Percentiles rank a stretch among this genome's conserved stretches.
Conservation (phyloP, 2,888 invertebrate genomes). For the Odontocolon sp. region DNA sequence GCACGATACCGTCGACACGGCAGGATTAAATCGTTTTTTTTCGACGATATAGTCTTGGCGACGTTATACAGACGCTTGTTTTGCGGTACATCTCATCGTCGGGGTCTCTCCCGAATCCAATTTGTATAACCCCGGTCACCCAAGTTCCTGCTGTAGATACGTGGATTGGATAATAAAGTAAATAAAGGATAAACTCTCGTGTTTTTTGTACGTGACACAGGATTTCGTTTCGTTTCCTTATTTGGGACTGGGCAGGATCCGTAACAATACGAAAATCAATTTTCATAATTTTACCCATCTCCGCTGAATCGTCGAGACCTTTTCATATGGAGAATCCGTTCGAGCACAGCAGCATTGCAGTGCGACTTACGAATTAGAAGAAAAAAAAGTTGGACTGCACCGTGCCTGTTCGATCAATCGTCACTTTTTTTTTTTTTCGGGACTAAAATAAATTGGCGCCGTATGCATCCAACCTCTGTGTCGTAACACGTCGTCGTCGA, state of each 20-base stretch:
- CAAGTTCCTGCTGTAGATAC: not conserved
- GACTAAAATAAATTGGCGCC: constrained; percentile 60
- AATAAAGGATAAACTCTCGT: constrained; percentile 27
- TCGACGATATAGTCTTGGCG: constrained; percentile 23
- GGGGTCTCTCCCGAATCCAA: constrained; percentile 29
- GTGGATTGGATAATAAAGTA: constrained; percentile 19
- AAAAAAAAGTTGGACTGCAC: constrained; percentile 25
- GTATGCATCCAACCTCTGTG: constrained; percentile 28
- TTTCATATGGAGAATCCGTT: not conserved
- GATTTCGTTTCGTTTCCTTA: no score
- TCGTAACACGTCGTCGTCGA: constrained; percentile 52
- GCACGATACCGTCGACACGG: constrained; percentile 46
- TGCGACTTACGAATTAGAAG: not conserved
- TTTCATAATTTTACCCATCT: no score
- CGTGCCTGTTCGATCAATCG: constrained; percentile 42
- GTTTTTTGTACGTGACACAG: constrained; percentile 5
- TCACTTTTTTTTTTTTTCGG: constrained; percentile 40
- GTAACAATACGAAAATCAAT: no score
- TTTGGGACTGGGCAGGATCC: no score
- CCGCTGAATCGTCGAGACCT: no score
- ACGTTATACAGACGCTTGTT: not conserved
- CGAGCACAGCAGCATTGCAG: not conserved
- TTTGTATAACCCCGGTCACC: constrained; percentile 6
- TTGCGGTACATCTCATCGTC: constrained; percentile 30
- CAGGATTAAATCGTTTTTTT: constrained; percentile 53